Evolutionary conservation across 2,113 vertebrate species (phyloP).

Genomic region (Probosciger aterrimus): DNA sequence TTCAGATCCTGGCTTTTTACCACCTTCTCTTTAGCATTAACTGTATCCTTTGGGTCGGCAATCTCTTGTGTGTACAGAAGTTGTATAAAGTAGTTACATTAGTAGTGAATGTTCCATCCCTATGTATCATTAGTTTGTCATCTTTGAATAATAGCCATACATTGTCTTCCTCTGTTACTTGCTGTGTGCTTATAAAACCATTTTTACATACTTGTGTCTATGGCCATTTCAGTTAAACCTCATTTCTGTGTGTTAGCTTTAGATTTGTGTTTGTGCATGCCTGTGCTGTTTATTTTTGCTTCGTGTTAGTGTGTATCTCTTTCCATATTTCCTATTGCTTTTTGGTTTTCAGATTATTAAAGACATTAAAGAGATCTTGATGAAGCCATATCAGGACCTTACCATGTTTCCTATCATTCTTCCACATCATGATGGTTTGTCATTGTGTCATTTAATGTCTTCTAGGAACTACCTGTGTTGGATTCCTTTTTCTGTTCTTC

Average conservation of each 20-base stretch:
- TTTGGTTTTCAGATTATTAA: constrained; percentile 64
- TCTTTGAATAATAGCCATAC: background rate
- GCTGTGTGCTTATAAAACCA: background rate
- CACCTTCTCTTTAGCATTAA: background rate
- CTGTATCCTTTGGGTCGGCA: background rate
- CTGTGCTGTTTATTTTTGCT: background rate
- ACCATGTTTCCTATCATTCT: constrained; percentile 53
- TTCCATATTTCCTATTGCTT: constrained; percentile 50
- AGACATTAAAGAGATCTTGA: constrained; percentile 43
- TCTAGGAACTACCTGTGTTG: background rate
- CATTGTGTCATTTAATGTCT: constrained; percentile 16
- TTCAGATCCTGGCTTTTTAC: background rate
- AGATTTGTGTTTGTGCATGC: background rate
- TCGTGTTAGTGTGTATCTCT: background rate
- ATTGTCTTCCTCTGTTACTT: background rate
- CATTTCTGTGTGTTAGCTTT: background rate
- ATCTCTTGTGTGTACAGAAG: background rate
- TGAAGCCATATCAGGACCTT: constrained; percentile 52
- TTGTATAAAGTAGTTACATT: background rate
- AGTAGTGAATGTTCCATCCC: background rate
- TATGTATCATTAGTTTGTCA: background rate
- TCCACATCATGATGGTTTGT: constrained; percentile 58
- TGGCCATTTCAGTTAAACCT: background rate
- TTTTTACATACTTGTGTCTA: background rate
- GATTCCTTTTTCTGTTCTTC: background rate